A percentile compares a stretch with the other conserved stretches of the same genome.
These are phyloP conservation scores for Apogon talboti DNA, from an alignment of 2,797 vertebrate genomes.

Conservation along the genomic window DNA sequence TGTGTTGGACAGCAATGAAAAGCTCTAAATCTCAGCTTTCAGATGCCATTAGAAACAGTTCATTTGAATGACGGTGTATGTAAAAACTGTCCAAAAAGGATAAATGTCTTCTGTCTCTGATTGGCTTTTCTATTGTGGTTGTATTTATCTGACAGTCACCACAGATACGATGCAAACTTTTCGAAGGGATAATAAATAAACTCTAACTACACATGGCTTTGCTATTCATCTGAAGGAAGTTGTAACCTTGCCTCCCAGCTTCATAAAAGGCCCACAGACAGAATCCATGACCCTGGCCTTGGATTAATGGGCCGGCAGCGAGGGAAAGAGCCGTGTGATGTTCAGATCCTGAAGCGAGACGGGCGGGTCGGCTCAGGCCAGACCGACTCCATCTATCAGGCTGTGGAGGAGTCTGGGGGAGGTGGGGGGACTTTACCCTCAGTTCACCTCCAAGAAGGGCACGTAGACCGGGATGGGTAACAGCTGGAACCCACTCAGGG, in stretches of 20 bases:
- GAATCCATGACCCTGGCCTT: not conserved
- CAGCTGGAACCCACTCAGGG: constrained; percentile 9
- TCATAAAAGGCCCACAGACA: constrained; percentile 24
- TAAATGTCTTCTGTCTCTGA: no score
- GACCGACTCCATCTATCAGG: constrained; percentile 37
- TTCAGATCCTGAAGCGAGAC: constrained; percentile 30
- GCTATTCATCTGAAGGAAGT: constrained; percentile 33
- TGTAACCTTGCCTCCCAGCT: constrained; percentile 19
- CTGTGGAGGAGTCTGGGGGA: constrained; percentile 13
- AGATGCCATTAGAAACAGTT: no score
- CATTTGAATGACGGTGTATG: no score
- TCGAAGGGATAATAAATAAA: no score
- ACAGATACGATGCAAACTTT: no score
- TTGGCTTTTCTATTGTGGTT: no score
- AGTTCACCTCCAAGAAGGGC: constrained; percentile 28
- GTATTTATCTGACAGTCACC: not conserved
- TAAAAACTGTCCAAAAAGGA: no score
- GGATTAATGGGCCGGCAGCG: constrained; percentile 30
- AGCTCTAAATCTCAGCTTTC: no score
- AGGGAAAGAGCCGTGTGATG: constrained; percentile 17
- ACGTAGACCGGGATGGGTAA: not conserved
- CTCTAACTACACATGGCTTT: constrained; percentile 13
- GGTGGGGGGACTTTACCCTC: constrained; percentile 24
- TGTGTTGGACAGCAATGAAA: no score
- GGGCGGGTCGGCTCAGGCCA: constrained; percentile 3